These are phyloP conservation scores for Drosophila pegasa DNA, from an alignment of 2,888 invertebrate genomes.

Conservation along the genomic window DNA sequence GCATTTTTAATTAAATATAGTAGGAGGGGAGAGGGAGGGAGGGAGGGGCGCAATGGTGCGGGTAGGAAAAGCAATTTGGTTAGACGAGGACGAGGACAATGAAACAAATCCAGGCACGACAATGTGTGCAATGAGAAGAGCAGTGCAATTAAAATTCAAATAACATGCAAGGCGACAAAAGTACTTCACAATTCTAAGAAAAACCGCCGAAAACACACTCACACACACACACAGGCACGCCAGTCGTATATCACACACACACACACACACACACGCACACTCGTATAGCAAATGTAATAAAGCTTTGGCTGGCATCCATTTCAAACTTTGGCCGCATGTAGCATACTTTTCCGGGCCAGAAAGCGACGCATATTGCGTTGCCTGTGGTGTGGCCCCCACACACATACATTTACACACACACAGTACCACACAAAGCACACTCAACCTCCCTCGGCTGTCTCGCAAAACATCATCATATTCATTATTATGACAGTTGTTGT, in stretches of 20 bases:
- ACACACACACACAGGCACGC: conserved; percentile 33
- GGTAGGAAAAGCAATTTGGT: not conserved
- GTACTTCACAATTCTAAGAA: conserved; percentile 70
- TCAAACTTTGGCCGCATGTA: conserved; percentile 52
- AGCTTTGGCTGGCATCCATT: conserved; percentile 68
- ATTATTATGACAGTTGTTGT: conserved; percentile 82
- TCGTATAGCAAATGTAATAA: conserved; percentile 67
- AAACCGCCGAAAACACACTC: conserved; percentile 57
- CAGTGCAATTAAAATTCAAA: conserved; percentile 82
- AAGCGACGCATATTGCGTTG: conserved; percentile 52
- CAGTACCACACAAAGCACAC: no score
- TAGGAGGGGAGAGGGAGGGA: not conserved
- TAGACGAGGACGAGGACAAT: conserved; percentile 29
- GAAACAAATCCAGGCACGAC: conserved; percentile 43
- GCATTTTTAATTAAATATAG: conserved; percentile 75
- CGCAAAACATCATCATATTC: conserved; percentile 78
- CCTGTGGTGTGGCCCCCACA: conserved; percentile 1
- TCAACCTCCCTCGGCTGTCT: conserved; percentile 1
- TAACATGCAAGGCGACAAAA: conserved; percentile 66
- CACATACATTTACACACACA: not conserved
- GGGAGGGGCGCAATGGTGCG: not conserved
- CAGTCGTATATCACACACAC: conserved; percentile 44
- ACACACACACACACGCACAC: conserved; percentile 1
- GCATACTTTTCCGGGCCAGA: conserved; percentile 53
- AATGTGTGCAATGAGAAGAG: conserved; percentile 73